Percentiles rank a stretch among this genome's conserved stretches.
Evolutionary conservation across 2,797 vertebrate genomes (phyloP).

Genomic region (Antrozous pallidus): DNA sequence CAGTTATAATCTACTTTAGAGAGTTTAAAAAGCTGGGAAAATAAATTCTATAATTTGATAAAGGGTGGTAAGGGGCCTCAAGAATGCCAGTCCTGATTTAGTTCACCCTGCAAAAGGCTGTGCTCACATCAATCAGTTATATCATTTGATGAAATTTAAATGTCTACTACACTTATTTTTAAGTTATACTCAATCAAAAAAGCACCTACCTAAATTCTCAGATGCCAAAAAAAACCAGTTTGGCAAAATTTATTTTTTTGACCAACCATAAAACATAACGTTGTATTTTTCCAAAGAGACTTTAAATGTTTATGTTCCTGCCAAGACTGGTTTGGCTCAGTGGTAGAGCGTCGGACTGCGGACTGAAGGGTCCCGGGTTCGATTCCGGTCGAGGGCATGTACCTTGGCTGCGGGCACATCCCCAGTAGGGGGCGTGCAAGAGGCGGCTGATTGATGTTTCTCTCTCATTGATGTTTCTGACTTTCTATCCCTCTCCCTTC

Average conservation of each 20-base stretch:
- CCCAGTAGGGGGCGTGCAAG: too few relatives aligned
- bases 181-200: neutral
- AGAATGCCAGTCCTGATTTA: neutral
- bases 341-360: too few relatives aligned
- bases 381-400: too few relatives aligned
- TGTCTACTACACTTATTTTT: neutral
- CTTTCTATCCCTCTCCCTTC: too few relatives aligned
- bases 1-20: neutral
- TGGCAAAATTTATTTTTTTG: constrained; percentile 17
- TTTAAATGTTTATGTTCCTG: neutral
- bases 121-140: neutral
- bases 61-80: neutral
- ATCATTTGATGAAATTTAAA: constrained; percentile 9
- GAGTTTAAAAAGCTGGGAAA: constrained; percentile 6
- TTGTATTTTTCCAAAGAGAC: neutral
- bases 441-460: too few relatives aligned
- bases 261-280: neutral
- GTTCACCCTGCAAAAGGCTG: neutral
- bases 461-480: too few relatives aligned
- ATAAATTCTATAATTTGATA: neutral
- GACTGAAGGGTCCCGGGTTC: too few relatives aligned
- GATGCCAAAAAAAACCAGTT: neutral
- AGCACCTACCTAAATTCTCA: neutral
- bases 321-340: too few relatives aligned
- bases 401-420: too few relatives aligned